Base-by-base conservation (phyloP, 2,797 vertebrate genomes). In the Pseudochirops corinnae region DNA sequence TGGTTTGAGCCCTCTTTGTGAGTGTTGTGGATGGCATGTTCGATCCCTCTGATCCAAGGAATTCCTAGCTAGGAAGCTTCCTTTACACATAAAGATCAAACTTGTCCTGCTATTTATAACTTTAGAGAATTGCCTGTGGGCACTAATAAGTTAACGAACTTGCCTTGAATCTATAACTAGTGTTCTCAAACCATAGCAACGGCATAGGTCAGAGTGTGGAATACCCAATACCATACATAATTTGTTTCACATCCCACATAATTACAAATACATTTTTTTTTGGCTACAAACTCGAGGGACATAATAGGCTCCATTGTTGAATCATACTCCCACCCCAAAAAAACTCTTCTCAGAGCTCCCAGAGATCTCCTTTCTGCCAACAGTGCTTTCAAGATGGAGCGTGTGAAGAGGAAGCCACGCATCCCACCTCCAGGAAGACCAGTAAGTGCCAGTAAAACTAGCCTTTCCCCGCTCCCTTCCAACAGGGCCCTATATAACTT, bases 181-280 rank as follows among this genome's bases (percentile, higher is more conserved):
- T 21, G n/a, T 24, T 82, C 39, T 24, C 21, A 46, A 24, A 46
- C 74, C 74, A 46, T 10, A 82, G 74, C 74, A 24, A 82, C 97
- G 96, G 92, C 94, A 94, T 31, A 96, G 96, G 97, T 97, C 98
- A 98, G 95, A 92, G 50, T 10, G 91, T 56, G 94, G 96, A 95
- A 92, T 96, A 95, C 21, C 95, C 95, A 96, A 96, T 96, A 97
- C 93, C 90, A 92, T 95, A 96, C 46, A 95, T 96, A 97, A 98
- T 97, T 96, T 95, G 91, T 52, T 98, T 96, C 92, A 46, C 39
- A 97, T 96, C 93, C 95, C 97, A 95, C 93, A 94, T 90, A 97
- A 93, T 92, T 95, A 96, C 96, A 87, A 87, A 87, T 87, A 21
- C 74, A 26, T 87, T 46, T 82, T 82, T 82, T 82, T 87, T 87